Evolutionary conservation across 2,113 vertebrate genomes (phyloP).

Genomic region (Atherinomorus stipes): DNA sequence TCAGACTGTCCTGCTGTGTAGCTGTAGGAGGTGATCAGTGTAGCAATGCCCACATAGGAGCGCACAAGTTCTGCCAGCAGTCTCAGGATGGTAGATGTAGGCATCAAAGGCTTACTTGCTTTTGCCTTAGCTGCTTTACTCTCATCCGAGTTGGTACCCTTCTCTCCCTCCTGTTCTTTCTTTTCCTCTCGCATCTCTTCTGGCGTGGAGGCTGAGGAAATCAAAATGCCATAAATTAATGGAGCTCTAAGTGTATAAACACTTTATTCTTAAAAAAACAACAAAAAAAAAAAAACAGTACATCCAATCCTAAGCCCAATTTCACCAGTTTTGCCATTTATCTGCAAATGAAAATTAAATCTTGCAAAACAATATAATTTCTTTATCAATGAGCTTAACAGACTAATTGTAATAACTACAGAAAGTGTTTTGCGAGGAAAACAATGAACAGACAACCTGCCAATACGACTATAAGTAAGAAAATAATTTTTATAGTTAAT

Average conservation of each 20-base stretch:
- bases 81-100: slow-evolving; percentile 93
- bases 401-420: too few relatives aligned
- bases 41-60: slow-evolving; percentile 94
- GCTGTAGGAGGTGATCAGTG: slow-evolving; percentile 93
- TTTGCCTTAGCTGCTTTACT: slow-evolving; percentile 90
- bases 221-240: too few relatives aligned
- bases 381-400: too few relatives aligned
- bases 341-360: too few relatives aligned
- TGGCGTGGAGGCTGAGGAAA: slow-evolving; percentile 85
- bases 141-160: slow-evolving; percentile 84
- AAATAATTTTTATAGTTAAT: neutral
- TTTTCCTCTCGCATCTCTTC: slow-evolving; percentile 91
- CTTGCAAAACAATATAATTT: too few relatives aligned
- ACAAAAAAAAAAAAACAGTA: neutral
- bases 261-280: neutral
- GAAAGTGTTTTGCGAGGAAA: too few relatives aligned
- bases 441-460: too few relatives aligned
- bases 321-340: too few relatives aligned
- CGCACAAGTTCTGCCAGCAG: slow-evolving; percentile 93
- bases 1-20: slow-evolving; percentile 94
- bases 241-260: too few relatives aligned
- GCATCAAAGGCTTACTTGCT: slow-evolving; percentile 93
- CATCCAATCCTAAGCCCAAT: neutral
- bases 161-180: slow-evolving; percentile 92
- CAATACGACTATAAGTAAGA: neutral